Evolutionary conservation across 1,140 invertebrate species (phyloP).

Genomic region (Phocides pigmalion): DNA sequence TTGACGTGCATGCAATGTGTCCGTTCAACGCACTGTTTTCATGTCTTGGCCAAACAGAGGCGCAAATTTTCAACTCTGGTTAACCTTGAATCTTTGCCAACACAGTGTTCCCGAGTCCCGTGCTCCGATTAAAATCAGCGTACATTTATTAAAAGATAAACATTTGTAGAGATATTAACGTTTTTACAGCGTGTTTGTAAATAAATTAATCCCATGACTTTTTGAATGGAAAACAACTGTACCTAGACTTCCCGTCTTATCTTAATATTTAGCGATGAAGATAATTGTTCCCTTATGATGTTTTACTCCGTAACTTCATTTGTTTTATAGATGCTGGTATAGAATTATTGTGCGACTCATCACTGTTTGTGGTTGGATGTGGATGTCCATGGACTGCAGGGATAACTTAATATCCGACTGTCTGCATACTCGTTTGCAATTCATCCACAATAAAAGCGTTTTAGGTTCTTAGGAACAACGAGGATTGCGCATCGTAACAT

Average conservation of each 20-base stretch:
- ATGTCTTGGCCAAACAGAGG: slow-evolving; percentile 73
- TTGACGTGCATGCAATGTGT: slow-evolving; percentile 59
- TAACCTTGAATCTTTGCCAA: slow-evolving; percentile 75
- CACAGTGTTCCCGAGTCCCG: slow-evolving; percentile 59
- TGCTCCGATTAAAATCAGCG: slow-evolving; percentile 59
- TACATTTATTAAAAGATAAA: slow-evolving; percentile 65
- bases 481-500: too few relatives aligned
- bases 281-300: too few relatives aligned
- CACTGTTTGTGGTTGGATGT: too few relatives aligned
- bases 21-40: slow-evolving; percentile 64
- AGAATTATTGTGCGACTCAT: too few relatives aligned
- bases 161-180: slow-evolving; percentile 40
- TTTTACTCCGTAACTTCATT: too few relatives aligned
- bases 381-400: too few relatives aligned
- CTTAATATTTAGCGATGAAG: neutral
- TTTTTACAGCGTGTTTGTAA: slow-evolving; percentile 2
- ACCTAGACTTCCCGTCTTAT: neutral
- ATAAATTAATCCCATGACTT: neutral
- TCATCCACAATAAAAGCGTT: too few relatives aligned
- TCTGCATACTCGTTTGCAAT: too few relatives aligned
- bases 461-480: too few relatives aligned
- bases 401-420: too few relatives aligned
- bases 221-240: neutral
- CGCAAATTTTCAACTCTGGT: slow-evolving; percentile 65
- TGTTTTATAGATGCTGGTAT: too few relatives aligned